Evolutionary conservation across 2,797 vertebrate species (phyloP).

Genomic region (Pseudocheirus occidentalis): DNA sequence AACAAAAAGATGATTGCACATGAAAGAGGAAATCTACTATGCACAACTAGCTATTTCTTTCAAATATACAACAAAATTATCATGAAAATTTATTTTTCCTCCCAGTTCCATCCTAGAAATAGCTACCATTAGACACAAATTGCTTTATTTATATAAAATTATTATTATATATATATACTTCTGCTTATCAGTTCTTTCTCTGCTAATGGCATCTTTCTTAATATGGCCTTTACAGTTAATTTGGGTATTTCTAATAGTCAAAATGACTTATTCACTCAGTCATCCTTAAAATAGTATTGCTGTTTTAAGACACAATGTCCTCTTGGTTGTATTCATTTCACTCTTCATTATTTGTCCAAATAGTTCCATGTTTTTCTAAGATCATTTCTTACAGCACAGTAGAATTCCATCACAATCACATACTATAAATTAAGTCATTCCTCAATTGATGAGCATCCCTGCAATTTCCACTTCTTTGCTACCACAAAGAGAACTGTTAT

Average conservation of each 20-base stretch:
- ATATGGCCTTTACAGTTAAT: neutral
- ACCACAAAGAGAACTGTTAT: neutral
- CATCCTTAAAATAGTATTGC: neutral
- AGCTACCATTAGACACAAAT: neutral
- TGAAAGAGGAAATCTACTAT: neutral
- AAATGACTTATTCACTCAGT: neutral
- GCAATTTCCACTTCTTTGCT: neutral
- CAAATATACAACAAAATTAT: neutral
- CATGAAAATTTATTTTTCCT: neutral
- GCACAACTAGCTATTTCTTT: neutral
- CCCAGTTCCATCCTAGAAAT: neutral
- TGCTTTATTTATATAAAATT: neutral
- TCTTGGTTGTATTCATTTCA: neutral
- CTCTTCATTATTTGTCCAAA: neutral
- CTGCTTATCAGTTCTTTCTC: neutral
- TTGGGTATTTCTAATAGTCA: neutral
- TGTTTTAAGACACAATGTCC: neutral
- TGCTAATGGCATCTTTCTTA: neutral
- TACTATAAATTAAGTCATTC: neutral
- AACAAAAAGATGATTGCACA: neutral
- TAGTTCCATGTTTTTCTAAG: neutral
- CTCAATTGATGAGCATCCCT: neutral
- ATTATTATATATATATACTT: neutral
- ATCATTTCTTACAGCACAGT: neutral
- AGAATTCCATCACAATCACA: neutral